Evolutionary conservation across 2,888 invertebrate species (phyloP), one percentile per base, ranked within the genome.

Genomic region (Acleris emargana): DNA sequence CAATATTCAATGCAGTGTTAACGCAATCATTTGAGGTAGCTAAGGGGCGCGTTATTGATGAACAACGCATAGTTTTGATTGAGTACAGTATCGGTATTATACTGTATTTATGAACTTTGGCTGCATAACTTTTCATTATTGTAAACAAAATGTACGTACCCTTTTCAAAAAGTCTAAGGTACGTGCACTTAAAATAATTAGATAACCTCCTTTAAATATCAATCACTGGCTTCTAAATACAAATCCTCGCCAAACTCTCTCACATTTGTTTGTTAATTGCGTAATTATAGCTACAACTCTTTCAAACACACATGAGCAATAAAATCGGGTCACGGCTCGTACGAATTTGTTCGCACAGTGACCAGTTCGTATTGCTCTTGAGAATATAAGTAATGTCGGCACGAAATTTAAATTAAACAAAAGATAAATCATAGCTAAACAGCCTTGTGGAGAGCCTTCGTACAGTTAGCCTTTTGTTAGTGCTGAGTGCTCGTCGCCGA

Each of bases 381-480:
- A 17, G n/a, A 2, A 72, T 61, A 68, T 70, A 60, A 64, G 75
- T 71, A 76, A 75, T 75, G 68, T 69, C 76, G 76, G 78, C 89
- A 91, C 89, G 89, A 89, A 80, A 77, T 85, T 80, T 81, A 79
- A 89, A 91, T 91, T 87, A 89, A 86, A 82, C 79, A 76, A 74
- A 78, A 71, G 79, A 91, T 91, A 86, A 88, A 89, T 90, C 90
- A 91, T 89, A 86, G 82, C 71, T 76, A 82, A 83, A 82, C 80
- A 89, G 80, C 88, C 89, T 91, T 88, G 87, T 90, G 82, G 79
- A 86, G 83, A 88, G 89, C 86, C 88, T 88, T 85, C 83, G 76
- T 78, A 84, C 86, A 76, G 84, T 84, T 83, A 79, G 72, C 76
- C 84, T 80, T 87, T 91, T 90, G 89, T 90, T 71, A 67, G 72